Evolutionary conservation across 1,140 invertebrate genomes (phyloP).

Genomic region (Pseudoatta argentina): DNA sequence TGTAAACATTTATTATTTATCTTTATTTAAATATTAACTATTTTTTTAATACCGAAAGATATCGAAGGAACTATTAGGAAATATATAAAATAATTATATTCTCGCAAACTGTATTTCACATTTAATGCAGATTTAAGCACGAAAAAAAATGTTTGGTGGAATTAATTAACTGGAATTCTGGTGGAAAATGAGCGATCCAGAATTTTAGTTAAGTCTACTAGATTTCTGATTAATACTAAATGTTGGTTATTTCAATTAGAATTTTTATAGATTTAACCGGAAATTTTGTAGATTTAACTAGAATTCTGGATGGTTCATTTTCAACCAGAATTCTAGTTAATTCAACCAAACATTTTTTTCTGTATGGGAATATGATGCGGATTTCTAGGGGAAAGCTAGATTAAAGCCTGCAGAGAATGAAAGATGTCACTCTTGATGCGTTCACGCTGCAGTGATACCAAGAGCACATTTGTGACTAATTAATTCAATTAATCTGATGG

Average conservation of each 20-base stretch:
- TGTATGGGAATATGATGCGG: neutral
- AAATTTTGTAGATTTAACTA: too few species aligned
- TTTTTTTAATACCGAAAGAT: neutral
- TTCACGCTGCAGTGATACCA: neutral
- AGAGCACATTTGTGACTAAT: constrained; percentile 32
- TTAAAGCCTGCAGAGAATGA: neutral
- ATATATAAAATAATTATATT: neutral
- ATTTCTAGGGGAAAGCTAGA: neutral
- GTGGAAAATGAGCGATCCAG: too few species aligned
- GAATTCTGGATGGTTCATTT: too few species aligned
- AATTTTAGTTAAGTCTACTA: too few species aligned
- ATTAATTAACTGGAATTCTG: too few species aligned
- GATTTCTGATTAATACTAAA: too few species aligned
- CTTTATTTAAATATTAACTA: neutral
- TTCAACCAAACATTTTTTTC: too few species aligned
- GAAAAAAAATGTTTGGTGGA: too few species aligned
- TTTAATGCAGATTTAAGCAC: neutral
- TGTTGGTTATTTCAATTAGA: too few species aligned
- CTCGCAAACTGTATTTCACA: neutral
- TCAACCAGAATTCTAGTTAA: too few species aligned
- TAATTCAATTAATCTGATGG: constrained; percentile 34
- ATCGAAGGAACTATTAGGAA: neutral
- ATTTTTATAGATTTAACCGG: too few species aligned
- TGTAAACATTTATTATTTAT: neutral
- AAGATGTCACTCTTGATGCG: neutral